Evolutionary conservation across 1,140 invertebrate genomes (phyloP).

Genomic region (Propsilocerus akamusi): DNA sequence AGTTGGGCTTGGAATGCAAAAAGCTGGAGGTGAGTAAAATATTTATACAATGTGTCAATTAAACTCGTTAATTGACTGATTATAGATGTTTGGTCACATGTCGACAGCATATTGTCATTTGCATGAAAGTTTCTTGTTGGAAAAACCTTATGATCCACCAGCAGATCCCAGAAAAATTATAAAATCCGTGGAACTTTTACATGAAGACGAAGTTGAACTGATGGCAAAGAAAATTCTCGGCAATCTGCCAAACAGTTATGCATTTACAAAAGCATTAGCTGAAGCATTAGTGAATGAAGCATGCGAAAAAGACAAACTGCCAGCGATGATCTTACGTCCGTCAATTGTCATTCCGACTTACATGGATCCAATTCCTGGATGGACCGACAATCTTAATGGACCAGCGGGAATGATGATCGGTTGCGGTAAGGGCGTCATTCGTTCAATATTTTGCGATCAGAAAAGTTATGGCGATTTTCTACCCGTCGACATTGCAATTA

Average conservation of each 20-base stretch:
- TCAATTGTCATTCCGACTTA: conserved; percentile 31
- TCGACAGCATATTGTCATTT: conserved; percentile 44
- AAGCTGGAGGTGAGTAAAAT: conserved; percentile 40
- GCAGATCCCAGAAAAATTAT: conserved; percentile 78
- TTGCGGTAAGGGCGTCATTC: conserved; percentile 51
- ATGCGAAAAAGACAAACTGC: conserved; percentile 33
- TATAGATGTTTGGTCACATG: conserved; percentile 35
- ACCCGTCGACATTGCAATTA: conserved; percentile 58
- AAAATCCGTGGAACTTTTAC: conserved; percentile 73
- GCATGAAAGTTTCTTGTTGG: conserved; percentile 41
- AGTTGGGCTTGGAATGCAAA: conserved; percentile 56
- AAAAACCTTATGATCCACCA: conserved; percentile 66
- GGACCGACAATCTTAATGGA: conserved; percentile 85
- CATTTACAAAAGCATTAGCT: conserved; percentile 76
- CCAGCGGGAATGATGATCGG: conserved; percentile 50
- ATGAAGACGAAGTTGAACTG: conserved; percentile 38
- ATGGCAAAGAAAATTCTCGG: background rate
- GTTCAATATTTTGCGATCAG: conserved; percentile 40
- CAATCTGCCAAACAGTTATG: conserved; percentile 70
- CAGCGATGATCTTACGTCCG: conserved; percentile 56
- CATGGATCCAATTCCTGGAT: conserved; percentile 36
- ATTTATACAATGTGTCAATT: conserved; percentile 3
- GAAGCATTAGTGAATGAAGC: conserved; percentile 64
- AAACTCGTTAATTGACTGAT: too few species aligned
- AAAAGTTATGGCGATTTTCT: conserved; percentile 39